Percentiles rank a stretch among this genome's conserved stretches.
These are phyloP conservation scores for Perizoma affinitatum DNA, from an alignment of 2,888 invertebrate species.

Conservation along the genomic window DNA sequence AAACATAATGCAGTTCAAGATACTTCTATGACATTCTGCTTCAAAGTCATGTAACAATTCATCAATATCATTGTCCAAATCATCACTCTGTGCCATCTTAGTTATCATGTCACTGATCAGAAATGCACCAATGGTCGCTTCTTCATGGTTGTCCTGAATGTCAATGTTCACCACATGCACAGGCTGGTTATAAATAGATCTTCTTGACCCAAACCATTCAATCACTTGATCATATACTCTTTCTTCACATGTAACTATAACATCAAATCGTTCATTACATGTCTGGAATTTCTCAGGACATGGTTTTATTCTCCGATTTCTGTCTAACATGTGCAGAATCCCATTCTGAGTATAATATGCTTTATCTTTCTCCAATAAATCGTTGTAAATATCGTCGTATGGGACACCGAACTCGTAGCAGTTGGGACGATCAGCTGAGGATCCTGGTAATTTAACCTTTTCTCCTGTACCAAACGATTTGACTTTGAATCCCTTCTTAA, in stretches of 20 bases:
- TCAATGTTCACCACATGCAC: slow-evolving; percentile 99
- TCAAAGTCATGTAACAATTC: slow-evolving; percentile 98
- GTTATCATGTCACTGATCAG: slow-evolving; percentile 97
- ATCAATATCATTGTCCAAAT: slow-evolving; percentile 98
- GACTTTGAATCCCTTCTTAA: slow-evolving; percentile 98
- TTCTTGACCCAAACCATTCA: slow-evolving; percentile 94
- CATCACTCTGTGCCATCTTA: slow-evolving; percentile 94
- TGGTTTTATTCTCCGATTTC: slow-evolving; percentile 97
- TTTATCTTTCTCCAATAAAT: slow-evolving; percentile 95
- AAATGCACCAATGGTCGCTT: slow-evolving; percentile 99
- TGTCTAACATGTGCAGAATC: slow-evolving; percentile 97
- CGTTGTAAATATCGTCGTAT: slow-evolving; percentile 98
- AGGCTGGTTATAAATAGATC: slow-evolving; percentile 91
- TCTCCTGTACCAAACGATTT: slow-evolving; percentile 97
- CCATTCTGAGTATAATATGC: slow-evolving; percentile 99
- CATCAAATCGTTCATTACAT: slow-evolving; percentile 94
- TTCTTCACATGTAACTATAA: slow-evolving; percentile 98
- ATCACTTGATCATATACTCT: slow-evolving; percentile 99
- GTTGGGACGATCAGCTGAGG: slow-evolving; percentile 96
- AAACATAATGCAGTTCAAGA: slow-evolving; percentile 97
- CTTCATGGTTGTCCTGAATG: slow-evolving; percentile 99
- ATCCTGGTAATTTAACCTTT: slow-evolving; percentile 98
- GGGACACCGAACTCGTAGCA: slow-evolving; percentile 98
- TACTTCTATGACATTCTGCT: slow-evolving; percentile 91
- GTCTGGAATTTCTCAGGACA: slow-evolving; percentile 97